Evolutionary conservation across 2,888 invertebrate genomes (phyloP).

Genomic region (Cyrtodaria siliqua): DNA sequence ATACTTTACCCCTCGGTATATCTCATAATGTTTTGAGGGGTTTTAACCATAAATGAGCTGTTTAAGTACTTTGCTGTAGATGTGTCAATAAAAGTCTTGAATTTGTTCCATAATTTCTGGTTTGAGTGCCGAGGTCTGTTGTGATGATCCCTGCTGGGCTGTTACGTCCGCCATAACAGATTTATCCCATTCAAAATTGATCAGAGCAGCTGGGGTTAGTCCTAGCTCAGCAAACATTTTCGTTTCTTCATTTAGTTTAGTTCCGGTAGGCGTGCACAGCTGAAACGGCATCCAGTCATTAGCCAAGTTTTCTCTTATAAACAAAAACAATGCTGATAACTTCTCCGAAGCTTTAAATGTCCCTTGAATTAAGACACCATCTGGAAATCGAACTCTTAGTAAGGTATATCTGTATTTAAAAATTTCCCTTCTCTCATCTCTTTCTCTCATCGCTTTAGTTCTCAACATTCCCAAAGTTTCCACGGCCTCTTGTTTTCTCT

Average conservation of each 20-base stretch:
- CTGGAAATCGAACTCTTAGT: constrained; percentile 95
- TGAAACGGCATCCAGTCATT: constrained; percentile 90
- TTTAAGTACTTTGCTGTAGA: no score
- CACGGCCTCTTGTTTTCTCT: constrained; percentile 89
- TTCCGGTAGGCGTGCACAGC: constrained; percentile 90
- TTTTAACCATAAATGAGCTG: no score
- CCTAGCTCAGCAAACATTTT: constrained; percentile 91
- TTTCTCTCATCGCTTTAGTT: constrained; percentile 98
- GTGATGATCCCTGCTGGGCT: constrained; percentile 74
- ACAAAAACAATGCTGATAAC: constrained; percentile 91
- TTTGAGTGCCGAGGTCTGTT: constrained; percentile 88
- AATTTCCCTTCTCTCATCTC: constrained; percentile 93
- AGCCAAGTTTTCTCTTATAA: constrained; percentile 92
- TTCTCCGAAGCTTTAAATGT: constrained; percentile 95
- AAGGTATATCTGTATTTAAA: constrained; percentile 91
- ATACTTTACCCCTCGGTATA: no score
- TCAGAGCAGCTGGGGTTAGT: constrained; percentile 93
- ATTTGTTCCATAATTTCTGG: constrained; percentile 90
- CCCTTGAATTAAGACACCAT: constrained; percentile 89
- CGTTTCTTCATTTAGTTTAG: constrained; percentile 90
- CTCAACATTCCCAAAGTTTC: constrained; percentile 94
- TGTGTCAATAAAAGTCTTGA: constrained; percentile 30
- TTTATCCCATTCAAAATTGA: constrained; percentile 91
- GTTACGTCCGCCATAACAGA: constrained; percentile 77
- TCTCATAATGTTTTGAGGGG: no score